A percentile compares a stretch with the other conserved stretches of the same genome.
These are phyloP conservation scores for Noturus placidus DNA, from an alignment of 2,113 vertebrate species.

Conservation along the genomic window DNA sequence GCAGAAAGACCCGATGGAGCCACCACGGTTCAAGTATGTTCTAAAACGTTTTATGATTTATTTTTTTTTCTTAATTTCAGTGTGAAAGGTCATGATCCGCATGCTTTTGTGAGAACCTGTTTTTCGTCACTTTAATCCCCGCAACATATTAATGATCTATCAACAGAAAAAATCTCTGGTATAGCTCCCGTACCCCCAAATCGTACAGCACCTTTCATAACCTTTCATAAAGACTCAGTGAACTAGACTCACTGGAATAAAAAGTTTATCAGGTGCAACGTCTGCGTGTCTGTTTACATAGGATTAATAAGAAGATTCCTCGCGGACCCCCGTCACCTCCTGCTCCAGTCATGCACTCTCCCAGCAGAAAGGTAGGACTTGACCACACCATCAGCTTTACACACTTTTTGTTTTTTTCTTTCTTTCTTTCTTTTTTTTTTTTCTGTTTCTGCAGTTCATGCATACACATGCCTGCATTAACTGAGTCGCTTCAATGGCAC, in stretches of 20 bases:
- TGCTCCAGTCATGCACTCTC: slow-evolving; percentile 98
- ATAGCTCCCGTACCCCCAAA: no score
- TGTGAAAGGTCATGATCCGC: not conserved
- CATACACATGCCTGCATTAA: not conserved
- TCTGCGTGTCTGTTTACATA: slow-evolving; percentile 57
- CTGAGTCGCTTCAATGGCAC: not conserved
- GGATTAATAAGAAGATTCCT: slow-evolving; percentile 99
- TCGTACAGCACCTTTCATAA: not conserved
- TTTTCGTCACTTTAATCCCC: no score
- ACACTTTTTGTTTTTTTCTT: not conserved
- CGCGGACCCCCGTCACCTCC: slow-evolving; percentile 95
- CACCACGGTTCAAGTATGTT: slow-evolving; percentile 91
- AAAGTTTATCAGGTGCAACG: not conserved
- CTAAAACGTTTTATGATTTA: not conserved
- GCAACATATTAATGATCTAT: no score
- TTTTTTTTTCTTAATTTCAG: not conserved
- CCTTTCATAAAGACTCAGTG: no score
- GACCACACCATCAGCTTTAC: not conserved
- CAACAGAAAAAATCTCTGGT: no score
- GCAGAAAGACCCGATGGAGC: slow-evolving; percentile 99
- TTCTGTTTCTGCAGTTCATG: not conserved
- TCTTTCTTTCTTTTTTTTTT: no score
- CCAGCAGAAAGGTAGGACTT: slow-evolving; percentile 90
- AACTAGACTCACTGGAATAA: not conserved
- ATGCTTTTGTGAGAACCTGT: not conserved